A percentile compares a stretch with the other conserved stretches of the same genome.
phyloP scores from a whole-genome alignment of 2,113 vertebrate genomes.

The Embiotoca jacksoni region DNA sequence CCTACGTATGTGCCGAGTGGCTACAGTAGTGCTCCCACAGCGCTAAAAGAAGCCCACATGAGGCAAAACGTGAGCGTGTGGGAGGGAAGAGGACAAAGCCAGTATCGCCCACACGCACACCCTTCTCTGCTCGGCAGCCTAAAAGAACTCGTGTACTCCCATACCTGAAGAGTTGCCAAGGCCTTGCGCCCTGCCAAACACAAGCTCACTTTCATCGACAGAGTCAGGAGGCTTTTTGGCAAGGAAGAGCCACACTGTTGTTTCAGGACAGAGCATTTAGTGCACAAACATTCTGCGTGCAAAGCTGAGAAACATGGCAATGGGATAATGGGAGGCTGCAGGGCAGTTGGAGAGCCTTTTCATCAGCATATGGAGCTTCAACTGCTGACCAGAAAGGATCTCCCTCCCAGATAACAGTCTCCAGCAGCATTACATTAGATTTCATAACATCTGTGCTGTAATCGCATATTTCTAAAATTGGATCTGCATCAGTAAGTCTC shows the following conservation, averaged over 20 bases:
- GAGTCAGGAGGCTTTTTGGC: constrained; percentile 74
- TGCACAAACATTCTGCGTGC: constrained; percentile 61
- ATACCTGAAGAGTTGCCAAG: constrained; percentile 74
- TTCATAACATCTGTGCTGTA: constrained; percentile 73
- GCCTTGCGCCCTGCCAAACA: constrained; percentile 70
- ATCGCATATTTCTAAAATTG: constrained; percentile 63
- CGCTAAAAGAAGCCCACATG: constrained; percentile 70
- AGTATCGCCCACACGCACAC: constrained; percentile 67
- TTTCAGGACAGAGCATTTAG: constrained; percentile 68
- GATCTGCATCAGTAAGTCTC: constrained; percentile 45
- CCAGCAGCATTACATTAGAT: constrained; percentile 64
- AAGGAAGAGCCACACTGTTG: constrained; percentile 62
- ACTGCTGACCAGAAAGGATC: constrained; percentile 63
- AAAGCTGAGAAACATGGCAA: constrained; percentile 70
- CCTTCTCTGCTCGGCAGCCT: constrained; percentile 64
- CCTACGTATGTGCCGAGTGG: constrained; percentile 58
- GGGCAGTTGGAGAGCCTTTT: constrained; percentile 66
- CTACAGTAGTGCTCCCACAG: constrained; percentile 52
- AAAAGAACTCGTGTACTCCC: constrained; percentile 71
- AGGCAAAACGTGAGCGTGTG: constrained; percentile 73
- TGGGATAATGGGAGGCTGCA: constrained; percentile 64
- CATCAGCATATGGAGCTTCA: constrained; percentile 69
- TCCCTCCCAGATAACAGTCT: constrained; percentile 62
- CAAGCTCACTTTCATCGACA: constrained; percentile 74
- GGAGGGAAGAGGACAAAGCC: constrained; percentile 77